Base-by-base conservation (phyloP, 2,888 invertebrate species). In the Ophion ventricosus region DNA sequence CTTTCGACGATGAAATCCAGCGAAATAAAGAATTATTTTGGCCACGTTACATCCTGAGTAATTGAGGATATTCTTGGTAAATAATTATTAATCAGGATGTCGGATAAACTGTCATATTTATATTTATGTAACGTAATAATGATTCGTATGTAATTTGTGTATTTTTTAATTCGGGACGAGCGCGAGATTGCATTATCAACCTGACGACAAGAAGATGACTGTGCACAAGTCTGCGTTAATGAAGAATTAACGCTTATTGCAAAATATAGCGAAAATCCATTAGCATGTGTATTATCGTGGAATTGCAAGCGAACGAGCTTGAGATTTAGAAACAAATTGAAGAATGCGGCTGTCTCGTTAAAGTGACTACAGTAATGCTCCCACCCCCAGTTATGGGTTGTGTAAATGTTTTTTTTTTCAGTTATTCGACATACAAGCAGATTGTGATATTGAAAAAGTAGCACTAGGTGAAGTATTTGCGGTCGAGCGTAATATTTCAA, bases 261-360 rank as follows among this genome's bases (percentile, higher is more conserved):
- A 17, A 67, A 67, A 43, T 43, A 5, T 49, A 17, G 25, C 25
- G 7, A 25, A 66, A 11, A 49, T 25, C 7, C 14, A 67, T 23
- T 49, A 25, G 25, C 67, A 2, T 1, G 23, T 10, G 23, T 43
- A 20, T 35, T n/a, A 35, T n/a, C n/a, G 20, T 14, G 43, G 11
- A n/a, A 64, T 29, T 29, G 2, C n/a, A 8, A 35, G 63, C 10
- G n/a, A 7, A n/a, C 35, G 29, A n/a, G 29, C 29, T 64, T 35
- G 10, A 35, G 29, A n/a, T 29, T 43, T 14, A 14, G 14, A 43
- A 10, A 35, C 10, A 29, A 35, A 35, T n/a, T 35, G 29, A 23
- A 66, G 66, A 66, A 66, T 43, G 40, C 23, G 66, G 43, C 23
- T 64, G 64, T 40, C 20, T 20, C 10, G 11, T 43, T 20, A 66